These are phyloP conservation scores for Rhinolophus sinicus DNA, from an alignment of 2,113 vertebrate species.

Conservation along the genomic window DNA sequence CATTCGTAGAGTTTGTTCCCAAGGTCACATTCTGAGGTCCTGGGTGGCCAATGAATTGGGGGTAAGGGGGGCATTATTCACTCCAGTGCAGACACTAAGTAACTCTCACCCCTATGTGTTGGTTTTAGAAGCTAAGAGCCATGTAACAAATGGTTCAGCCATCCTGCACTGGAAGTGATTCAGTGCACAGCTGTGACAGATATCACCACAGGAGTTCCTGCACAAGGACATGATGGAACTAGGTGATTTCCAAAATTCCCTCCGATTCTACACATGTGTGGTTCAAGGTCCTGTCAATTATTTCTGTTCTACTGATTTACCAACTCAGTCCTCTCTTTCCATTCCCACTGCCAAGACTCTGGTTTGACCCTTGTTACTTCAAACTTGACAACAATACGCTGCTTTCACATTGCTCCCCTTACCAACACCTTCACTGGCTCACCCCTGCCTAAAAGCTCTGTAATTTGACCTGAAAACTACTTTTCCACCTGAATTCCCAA, in stretches of 20 bases:
- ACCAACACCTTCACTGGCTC: background rate
- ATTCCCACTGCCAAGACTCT: background rate
- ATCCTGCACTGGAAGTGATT: background rate
- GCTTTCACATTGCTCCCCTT: background rate
- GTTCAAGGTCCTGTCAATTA: background rate
- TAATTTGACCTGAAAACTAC: background rate
- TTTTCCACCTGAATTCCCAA: background rate
- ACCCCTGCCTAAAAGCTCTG: background rate
- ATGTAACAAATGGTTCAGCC: background rate
- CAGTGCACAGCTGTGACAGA: background rate
- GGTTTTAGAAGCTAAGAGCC: background rate
- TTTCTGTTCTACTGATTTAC: background rate
- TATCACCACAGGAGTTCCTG: background rate
- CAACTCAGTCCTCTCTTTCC: background rate
- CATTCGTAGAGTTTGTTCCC: slow-evolving; percentile 37
- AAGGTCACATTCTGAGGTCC: slow-evolving; percentile 34
- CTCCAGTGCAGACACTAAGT: background rate
- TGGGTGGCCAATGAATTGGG: background rate
- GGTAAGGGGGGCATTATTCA: background rate
- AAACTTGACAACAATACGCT: background rate
- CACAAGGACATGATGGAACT: background rate
- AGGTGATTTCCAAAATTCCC: background rate
- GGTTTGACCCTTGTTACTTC: background rate
- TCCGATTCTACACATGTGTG: background rate
- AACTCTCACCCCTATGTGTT: background rate